phyloP scores from a whole-genome alignment of 2,113 vertebrate species.

The Zosterops hypoxanthus region DNA sequence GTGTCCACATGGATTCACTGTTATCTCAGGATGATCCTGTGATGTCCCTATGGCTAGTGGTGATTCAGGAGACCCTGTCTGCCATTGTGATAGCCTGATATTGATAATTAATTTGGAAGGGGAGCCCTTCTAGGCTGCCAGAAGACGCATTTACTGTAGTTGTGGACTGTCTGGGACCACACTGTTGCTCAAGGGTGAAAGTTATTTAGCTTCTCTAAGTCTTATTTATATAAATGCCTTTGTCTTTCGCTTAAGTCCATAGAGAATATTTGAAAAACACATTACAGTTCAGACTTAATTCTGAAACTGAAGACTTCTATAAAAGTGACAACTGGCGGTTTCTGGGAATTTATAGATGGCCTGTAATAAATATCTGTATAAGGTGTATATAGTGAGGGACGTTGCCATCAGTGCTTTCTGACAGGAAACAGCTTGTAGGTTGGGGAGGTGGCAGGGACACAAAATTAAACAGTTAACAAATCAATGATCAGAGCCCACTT shows the following conservation, averaged over 20 bases:
- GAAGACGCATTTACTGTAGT: neutral
- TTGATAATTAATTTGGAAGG: neutral
- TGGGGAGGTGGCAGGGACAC: neutral
- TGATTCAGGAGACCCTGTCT: neutral
- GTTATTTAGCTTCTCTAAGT: neutral
- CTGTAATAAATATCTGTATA: neutral
- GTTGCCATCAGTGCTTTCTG: neutral
- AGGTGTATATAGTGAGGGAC: neutral
- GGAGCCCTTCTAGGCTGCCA: neutral
- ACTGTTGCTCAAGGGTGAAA: neutral
- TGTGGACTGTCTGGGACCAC: neutral
- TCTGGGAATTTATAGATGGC: neutral
- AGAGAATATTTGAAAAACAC: neutral
- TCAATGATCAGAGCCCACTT: fast-evolving
- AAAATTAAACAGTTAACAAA: neutral
- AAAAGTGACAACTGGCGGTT: neutral
- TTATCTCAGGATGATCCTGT: neutral
- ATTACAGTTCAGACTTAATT: neutral
- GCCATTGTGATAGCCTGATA: neutral
- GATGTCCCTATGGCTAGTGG: neutral
- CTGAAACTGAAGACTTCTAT: neutral
- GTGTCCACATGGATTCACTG: neutral
- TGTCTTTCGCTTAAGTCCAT: neutral
- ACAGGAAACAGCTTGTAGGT: neutral
- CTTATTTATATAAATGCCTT: neutral